These are phyloP conservation scores for Phoebastria nigripes DNA, from an alignment of 2,797 vertebrate genomes.

Conservation along the genomic window DNA sequence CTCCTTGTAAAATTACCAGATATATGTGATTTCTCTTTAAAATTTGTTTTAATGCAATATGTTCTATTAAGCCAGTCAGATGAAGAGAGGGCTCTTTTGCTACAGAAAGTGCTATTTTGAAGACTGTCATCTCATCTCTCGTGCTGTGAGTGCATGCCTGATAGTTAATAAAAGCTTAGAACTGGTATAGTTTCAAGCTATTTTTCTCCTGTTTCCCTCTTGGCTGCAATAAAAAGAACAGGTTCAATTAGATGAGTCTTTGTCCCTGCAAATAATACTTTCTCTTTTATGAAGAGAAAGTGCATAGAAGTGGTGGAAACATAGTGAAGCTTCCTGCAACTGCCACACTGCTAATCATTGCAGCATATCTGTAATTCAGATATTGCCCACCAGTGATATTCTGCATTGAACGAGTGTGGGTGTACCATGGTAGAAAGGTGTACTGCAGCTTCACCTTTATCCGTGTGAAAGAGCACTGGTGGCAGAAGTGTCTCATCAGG, in stretches of 20 bases:
- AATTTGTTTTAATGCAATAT: background rate
- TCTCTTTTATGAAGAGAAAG: background rate
- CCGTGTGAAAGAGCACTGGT: rapidly evolving
- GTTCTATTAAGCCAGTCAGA: background rate
- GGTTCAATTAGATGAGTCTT: background rate
- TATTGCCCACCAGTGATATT: background rate
- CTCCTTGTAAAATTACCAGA: background rate
- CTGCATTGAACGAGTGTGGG: background rate
- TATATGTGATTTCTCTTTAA: rapidly evolving
- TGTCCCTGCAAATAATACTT: background rate
- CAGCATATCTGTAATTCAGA: no score
- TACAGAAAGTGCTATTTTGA: background rate
- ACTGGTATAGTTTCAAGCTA: background rate
- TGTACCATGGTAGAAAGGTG: background rate
- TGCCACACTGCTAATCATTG: no score
- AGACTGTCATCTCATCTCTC: background rate
- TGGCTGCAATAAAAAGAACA: background rate
- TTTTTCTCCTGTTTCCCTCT: background rate
- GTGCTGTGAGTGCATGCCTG: background rate
- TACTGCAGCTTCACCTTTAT: background rate
- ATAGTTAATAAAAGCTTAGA: background rate
- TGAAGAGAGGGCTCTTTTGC: background rate
- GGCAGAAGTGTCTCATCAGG: background rate
- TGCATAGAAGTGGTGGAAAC: background rate
- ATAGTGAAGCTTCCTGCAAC: background rate